Conservation (phyloP, 1,140 invertebrate species). For the Leptopilina clavipes region DNA sequence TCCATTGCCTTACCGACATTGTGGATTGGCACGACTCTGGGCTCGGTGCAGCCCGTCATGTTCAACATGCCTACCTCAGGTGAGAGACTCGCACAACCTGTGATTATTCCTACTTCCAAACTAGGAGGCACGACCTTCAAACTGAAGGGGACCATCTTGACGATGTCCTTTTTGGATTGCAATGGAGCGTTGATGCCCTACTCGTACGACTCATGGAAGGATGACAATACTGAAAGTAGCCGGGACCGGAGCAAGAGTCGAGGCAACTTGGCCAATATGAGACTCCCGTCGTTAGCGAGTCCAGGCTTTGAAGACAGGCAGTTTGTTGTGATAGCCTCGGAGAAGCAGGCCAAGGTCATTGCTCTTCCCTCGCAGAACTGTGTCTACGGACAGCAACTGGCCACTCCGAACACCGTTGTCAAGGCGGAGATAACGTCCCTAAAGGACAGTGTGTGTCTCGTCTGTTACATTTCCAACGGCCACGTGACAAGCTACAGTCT, state of each 20-base stretch:
- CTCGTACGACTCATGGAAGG: conserved; percentile 90
- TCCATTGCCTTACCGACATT: conserved; percentile 87
- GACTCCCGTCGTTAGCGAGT: conserved; percentile 85
- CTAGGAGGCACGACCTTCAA: conserved; percentile 93
- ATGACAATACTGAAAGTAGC: conserved; percentile 82
- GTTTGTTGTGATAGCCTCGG: conserved; percentile 93
- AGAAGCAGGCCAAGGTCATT: conserved; percentile 95
- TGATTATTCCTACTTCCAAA: conserved; percentile 85
- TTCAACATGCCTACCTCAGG: conserved; percentile 88
- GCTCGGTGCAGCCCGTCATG: conserved; percentile 94
- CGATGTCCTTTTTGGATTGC: conserved; percentile 96
- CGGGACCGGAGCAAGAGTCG: conserved; percentile 76
- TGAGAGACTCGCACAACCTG: conserved; percentile 90
- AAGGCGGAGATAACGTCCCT: conserved; percentile 94
- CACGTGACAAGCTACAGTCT: conserved; percentile 94
- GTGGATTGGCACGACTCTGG: conserved; percentile 97
- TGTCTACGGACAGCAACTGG: conserved; percentile 88
- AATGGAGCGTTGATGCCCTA: conserved; percentile 90
- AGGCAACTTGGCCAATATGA: conserved; percentile 71
- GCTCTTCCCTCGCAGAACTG: conserved; percentile 96
- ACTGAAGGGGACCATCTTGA: conserved; percentile 93
- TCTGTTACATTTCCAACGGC: conserved; percentile 94
- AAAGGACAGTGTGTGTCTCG: conserved; percentile 95
- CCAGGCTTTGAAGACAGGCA: conserved; percentile 85
- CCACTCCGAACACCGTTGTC: conserved; percentile 92